Percentiles rank a stretch among this genome's conserved stretches.
phyloP scores from a whole-genome alignment of 2,797 vertebrate species.

The Decapterus maruadsi region DNA sequence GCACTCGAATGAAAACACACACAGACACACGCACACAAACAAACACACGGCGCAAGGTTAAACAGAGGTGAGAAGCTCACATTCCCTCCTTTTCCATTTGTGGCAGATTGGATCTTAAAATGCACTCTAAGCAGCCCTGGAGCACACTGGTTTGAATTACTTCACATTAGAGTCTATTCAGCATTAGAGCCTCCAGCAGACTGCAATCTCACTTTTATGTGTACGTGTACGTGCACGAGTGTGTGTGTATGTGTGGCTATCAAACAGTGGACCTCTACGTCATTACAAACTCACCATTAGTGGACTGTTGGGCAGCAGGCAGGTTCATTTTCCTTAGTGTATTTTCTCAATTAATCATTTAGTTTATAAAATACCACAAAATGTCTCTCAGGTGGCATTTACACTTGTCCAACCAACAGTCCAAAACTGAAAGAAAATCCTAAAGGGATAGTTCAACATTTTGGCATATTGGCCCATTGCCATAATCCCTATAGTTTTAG shows the following conservation, averaged over 20 bases:
- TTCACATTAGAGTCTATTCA: slow-evolving; percentile 77
- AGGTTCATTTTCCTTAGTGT: too few species aligned
- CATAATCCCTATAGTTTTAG: too few species aligned
- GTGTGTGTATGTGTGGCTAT: not conserved
- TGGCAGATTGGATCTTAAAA: slow-evolving; percentile 70
- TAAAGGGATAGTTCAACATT: too few species aligned
- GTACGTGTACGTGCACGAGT: slow-evolving; percentile 10
- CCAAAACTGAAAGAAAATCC: not conserved
- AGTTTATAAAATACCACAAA: too few species aligned
- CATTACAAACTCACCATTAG: too few species aligned
- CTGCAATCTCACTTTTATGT: slow-evolving; percentile 59
- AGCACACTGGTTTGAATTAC: slow-evolving; percentile 71
- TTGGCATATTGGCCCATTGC: too few species aligned
- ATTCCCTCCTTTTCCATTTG: slow-evolving; percentile 67
- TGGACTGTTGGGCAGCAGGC: not conserved
- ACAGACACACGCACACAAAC: slow-evolving; percentile 14
- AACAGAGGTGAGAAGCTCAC: slow-evolving; percentile 73
- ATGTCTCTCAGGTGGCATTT: too few species aligned
- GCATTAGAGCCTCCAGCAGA: slow-evolving; percentile 60
- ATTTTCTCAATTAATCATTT: too few species aligned
- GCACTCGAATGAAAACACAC: slow-evolving; percentile 24
- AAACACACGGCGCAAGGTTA: slow-evolving; percentile 59
- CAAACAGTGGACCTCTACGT: not conserved
- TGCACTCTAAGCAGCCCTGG: slow-evolving; percentile 66
- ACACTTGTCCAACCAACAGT: not conserved